These are phyloP conservation scores for Agelas oroides DNA, from an alignment of 37 sponge, comb jelly and placozoan genomes.

Conservation along the genomic window DNA sequence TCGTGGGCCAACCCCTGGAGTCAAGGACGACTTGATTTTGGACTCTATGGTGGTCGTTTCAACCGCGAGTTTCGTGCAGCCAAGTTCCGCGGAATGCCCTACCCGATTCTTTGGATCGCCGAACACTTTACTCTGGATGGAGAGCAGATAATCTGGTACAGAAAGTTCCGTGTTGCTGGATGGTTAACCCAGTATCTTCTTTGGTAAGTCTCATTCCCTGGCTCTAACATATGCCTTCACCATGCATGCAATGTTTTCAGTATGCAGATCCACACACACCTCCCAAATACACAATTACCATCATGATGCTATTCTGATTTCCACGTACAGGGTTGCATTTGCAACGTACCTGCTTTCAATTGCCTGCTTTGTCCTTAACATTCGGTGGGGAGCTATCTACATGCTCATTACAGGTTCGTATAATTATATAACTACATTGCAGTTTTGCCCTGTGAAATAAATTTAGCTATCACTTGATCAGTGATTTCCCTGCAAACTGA, in stretches of 20 bases:
- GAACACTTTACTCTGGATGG: constrained; percentile 74
- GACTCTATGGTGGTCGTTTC: constrained; percentile 52
- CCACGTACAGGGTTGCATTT: constrained; percentile 30
- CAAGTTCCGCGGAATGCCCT: constrained; percentile 64
- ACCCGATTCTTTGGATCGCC: constrained; percentile 72
- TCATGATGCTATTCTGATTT: neutral
- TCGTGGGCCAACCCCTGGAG: constrained; percentile 58
- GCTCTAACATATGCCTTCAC: neutral
- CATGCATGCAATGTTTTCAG: neutral
- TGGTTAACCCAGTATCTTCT: constrained; percentile 79
- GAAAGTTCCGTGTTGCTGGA: constrained; percentile 82
- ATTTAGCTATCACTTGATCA: no score
- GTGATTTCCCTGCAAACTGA: no score
- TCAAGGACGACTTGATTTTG: constrained; percentile 68
- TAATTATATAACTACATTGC: no score
- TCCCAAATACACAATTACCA: neutral
- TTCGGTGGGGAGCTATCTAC: constrained; percentile 34
- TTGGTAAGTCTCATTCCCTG: constrained; percentile 68
- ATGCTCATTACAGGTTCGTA: constrained; percentile 46
- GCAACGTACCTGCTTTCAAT: constrained; percentile 47
- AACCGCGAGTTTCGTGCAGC: constrained; percentile 64
- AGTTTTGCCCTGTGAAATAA: no score
- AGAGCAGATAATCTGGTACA: constrained; percentile 79
- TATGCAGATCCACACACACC: neutral
- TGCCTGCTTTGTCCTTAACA: constrained; percentile 34